Conservation (phyloP, 2,797 vertebrate species). For the Phataginus tetradactyla region DNA sequence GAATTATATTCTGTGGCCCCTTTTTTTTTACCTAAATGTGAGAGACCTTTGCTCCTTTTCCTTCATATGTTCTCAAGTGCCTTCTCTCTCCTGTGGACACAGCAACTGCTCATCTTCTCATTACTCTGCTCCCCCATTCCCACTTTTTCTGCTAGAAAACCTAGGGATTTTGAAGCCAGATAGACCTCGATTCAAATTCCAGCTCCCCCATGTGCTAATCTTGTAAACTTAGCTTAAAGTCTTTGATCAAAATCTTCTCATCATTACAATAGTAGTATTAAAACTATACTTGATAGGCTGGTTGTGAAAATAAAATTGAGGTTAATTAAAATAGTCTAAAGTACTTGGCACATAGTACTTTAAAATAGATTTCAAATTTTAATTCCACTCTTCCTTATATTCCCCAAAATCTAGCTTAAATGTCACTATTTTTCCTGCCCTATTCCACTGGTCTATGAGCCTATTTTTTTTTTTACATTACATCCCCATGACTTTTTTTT, state of each 20-base stretch:
- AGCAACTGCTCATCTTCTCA: neutral
- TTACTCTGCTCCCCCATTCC: neutral
- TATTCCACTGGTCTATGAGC: neutral
- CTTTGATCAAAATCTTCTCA: neutral
- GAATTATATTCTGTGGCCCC: neutral
- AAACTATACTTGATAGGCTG: neutral
- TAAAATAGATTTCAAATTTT: neutral
- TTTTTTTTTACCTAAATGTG: neutral
- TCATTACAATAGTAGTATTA: neutral
- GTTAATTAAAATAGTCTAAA: neutral
- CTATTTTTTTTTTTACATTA: neutral
- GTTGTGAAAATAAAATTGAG: conserved; percentile 26
- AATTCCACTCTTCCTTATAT: neutral
- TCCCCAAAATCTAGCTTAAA: neutral
- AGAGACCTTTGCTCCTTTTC: neutral
- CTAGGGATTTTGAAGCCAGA: neutral
- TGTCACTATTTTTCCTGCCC: neutral
- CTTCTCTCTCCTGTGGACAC: neutral
- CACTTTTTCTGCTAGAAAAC: neutral
- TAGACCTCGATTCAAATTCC: neutral
- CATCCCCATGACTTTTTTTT: too few relatives aligned
- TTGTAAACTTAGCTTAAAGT: neutral
- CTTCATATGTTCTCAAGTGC: neutral
- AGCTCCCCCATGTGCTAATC: neutral
- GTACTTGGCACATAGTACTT: neutral